Conservation (phyloP, 2,113 vertebrate genomes). For the Ellobius talpinus region DNA sequence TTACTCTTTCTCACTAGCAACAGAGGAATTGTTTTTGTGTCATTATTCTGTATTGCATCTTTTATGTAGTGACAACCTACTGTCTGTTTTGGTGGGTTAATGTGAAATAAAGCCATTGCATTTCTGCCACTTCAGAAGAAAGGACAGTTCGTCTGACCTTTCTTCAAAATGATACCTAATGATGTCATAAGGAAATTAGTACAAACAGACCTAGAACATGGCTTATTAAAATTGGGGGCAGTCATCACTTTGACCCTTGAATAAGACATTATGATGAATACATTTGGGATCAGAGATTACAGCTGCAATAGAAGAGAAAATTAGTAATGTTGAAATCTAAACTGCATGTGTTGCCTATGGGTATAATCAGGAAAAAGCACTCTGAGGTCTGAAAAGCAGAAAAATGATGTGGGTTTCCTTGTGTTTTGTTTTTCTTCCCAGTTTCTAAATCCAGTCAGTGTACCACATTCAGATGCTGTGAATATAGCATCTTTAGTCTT, state of each 20-base stretch:
- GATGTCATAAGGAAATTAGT: conserved; percentile 77
- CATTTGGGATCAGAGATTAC: conserved; percentile 77
- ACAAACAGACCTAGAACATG: conserved; percentile 69
- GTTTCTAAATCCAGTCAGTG: conserved; percentile 75
- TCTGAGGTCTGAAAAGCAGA: conserved; percentile 67
- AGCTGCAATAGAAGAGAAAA: conserved; percentile 74
- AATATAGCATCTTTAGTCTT: conserved; percentile 80
- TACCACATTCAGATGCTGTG: conserved; percentile 77
- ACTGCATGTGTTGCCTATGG: conserved; percentile 69
- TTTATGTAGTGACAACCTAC: conserved; percentile 76
- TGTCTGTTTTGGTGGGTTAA: conserved; percentile 57
- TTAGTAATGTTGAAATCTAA: conserved; percentile 76
- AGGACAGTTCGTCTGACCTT: conserved; percentile 67
- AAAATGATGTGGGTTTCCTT: conserved; percentile 37
- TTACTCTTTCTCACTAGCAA: conserved; percentile 72
- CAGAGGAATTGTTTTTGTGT: conserved; percentile 80
- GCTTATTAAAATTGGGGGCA: conserved; percentile 69
- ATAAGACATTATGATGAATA: conserved; percentile 61
- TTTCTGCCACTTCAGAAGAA: conserved; percentile 69
- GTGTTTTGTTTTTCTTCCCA: conserved; percentile 38
- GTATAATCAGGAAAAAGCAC: conserved; percentile 78
- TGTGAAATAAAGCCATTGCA: conserved; percentile 61
- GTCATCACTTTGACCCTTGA: conserved; percentile 72
- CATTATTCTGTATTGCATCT: conserved; percentile 75
- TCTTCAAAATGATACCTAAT: conserved; percentile 77